Base-by-base conservation (phyloP, 1,140 invertebrate species). In the Anoplophora glabripennis region DNA sequence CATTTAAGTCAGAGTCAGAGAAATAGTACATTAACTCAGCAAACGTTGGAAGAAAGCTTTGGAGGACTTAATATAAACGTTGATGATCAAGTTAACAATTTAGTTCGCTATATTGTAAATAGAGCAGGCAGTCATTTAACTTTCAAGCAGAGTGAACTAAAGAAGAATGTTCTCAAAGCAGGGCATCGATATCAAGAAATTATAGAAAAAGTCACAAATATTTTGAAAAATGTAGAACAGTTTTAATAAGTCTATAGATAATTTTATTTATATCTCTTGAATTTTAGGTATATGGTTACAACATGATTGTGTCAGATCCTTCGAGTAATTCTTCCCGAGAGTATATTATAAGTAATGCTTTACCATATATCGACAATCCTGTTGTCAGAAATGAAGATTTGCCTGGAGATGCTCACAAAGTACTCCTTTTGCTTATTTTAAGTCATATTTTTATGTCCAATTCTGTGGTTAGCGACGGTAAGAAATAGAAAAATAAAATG, bases 371-470 rank as follows among this genome's bases (percentile, higher is more conserved):
- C 42, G 38, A 60, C 10, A 61, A 66, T 49, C 55, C 61, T n/a
- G 17, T 12, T 15, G 14, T 54, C 1, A 11, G 47, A 12, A 49
- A 38, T 40, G 28, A 62, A 45, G 59, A 56, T 7, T 48, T 48
- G 38, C 59, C 61, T 15, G 46, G 52, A 45, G 67, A 72, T 61
- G 49, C 38, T 15, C n/a, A 66, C 33, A 70, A 68, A 59, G 56
- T 70, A 37, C 45, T 72, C 17, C 18, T 67, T 3, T 40, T 72
- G 55, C 53, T 72, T 4, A 44, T 72, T 57, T 61, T 72, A 49
- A 61, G 60, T 14, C 70, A 72, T 42, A 63, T 70, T 53, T 70
- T 63, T 59, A 72, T 72, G 70, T 60, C 66, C 2, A 64, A 66
- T 48, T 53, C 56, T 62, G 21, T 21, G 8, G 60, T 63, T 14